Evolutionary conservation across 2,113 vertebrate genomes (phyloP).

Genomic region (Ploceus nigricollis): DNA sequence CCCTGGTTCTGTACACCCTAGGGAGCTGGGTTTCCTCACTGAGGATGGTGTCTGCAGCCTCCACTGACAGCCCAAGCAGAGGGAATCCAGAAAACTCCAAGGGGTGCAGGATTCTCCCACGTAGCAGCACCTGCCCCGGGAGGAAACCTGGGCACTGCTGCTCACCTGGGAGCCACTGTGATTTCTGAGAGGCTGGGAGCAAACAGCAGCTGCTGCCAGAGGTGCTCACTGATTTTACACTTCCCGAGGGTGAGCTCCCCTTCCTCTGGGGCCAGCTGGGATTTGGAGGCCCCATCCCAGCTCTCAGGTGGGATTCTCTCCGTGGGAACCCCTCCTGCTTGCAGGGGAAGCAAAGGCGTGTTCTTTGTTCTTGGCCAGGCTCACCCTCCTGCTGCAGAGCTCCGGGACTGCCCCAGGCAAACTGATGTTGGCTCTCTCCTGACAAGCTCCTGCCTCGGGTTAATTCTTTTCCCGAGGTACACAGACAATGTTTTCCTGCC

Average conservation of each 20-base stretch:
- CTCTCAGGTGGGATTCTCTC: background rate
- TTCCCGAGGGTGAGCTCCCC: background rate
- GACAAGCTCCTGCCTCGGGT: background rate
- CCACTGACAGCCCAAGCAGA: background rate
- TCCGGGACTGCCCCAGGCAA: background rate
- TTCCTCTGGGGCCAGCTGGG: background rate
- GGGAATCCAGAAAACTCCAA: background rate
- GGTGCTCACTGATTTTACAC: background rate
- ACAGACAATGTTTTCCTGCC: background rate
- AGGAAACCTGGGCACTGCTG: background rate
- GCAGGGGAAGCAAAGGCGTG: background rate
- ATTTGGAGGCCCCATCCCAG: background rate
- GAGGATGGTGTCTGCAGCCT: background rate
- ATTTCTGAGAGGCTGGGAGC: background rate
- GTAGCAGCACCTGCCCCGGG: background rate
- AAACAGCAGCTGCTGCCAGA: background rate
- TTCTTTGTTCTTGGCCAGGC: background rate
- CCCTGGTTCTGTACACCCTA: background rate
- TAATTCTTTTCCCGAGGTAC: background rate
- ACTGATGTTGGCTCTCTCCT: background rate
- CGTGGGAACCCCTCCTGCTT: accelerated
- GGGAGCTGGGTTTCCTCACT: background rate
- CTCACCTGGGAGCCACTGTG: background rate
- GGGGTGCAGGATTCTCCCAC: background rate
- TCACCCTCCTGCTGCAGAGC: background rate